Evolutionary conservation across 2,888 invertebrate genomes (phyloP).

Genomic region (Protophormia terraenovae): DNA sequence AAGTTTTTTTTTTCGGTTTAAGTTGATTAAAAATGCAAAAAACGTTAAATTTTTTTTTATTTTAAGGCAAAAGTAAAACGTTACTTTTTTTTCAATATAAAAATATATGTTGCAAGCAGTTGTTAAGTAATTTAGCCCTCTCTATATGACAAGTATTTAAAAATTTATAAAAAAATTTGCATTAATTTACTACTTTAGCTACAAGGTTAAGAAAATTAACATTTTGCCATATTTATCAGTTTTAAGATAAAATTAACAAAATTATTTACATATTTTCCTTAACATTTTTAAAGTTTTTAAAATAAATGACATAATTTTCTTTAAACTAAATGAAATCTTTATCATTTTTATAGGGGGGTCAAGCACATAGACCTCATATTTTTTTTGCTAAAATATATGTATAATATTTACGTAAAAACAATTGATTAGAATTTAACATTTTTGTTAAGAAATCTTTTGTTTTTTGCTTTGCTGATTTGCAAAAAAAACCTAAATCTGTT

Average conservation of each 20-base stretch:
- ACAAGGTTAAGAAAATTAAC: constrained; percentile 59
- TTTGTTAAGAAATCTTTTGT: no score
- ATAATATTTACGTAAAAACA: no score
- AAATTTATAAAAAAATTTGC: constrained; percentile 6
- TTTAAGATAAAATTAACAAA: constrained; percentile 2
- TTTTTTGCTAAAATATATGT: no score
- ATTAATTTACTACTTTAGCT: background rate
- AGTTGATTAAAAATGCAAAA: constrained; percentile 23
- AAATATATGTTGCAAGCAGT: constrained; percentile 4
- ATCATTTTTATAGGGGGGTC: no score
- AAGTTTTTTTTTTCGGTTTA: background rate
- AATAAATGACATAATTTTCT: background rate
- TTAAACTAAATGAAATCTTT: no score
- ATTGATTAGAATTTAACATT: no score
- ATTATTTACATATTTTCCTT: background rate
- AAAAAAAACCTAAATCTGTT: background rate
- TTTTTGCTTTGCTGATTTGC: no score
- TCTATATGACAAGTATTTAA: background rate
- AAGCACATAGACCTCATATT: no score
- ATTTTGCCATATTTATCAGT: constrained; percentile 22
- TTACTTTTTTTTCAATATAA: no score
- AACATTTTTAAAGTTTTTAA: background rate
- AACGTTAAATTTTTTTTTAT: background rate
- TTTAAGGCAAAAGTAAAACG: background rate
- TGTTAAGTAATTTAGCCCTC: constrained; percentile 49